These are phyloP conservation scores for Tokudaia tokunoshimensis DNA, from an alignment of 2,797 vertebrate species.

Conservation along the genomic window DNA sequence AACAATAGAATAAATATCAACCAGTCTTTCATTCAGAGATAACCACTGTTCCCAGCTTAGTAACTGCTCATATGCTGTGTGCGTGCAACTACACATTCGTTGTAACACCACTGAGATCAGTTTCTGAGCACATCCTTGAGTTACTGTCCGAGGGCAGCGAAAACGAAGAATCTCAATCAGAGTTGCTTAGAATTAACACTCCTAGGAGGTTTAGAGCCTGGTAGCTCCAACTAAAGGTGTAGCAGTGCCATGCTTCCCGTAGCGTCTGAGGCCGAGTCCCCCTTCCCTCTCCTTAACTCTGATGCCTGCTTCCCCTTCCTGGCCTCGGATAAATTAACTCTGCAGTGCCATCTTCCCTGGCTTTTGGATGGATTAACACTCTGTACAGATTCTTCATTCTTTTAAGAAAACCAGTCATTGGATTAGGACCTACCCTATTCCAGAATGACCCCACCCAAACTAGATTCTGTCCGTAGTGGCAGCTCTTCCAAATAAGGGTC, in stretches of 20 bases:
- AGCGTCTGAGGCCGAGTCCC: not conserved
- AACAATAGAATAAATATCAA: constrained; percentile 30
- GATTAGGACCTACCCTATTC: not conserved
- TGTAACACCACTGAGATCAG: not conserved
- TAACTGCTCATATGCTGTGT: not conserved
- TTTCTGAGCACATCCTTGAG: constrained; percentile 25
- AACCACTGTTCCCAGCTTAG: not conserved
- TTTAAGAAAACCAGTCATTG: not conserved
- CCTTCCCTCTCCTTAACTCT: not conserved
- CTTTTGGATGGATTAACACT: not conserved
- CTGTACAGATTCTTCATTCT: not conserved
- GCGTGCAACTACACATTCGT: not conserved
- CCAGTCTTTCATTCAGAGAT: not conserved
- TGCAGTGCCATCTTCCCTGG: not conserved
- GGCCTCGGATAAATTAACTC: not conserved
- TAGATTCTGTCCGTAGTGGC: not conserved
- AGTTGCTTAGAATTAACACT: not conserved
- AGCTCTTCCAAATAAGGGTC: not conserved
- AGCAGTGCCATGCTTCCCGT: not conserved
- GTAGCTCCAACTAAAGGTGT: not conserved
- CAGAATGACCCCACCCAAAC: not conserved
- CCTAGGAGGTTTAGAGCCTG: not conserved
- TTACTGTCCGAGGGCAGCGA: not conserved
- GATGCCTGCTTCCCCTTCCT: accelerated
- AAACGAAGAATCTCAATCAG: constrained; percentile 4